These are phyloP conservation scores for Eremobia ochroleuca DNA, from an alignment of 2,888 invertebrate species.

Conservation along the genomic window DNA sequence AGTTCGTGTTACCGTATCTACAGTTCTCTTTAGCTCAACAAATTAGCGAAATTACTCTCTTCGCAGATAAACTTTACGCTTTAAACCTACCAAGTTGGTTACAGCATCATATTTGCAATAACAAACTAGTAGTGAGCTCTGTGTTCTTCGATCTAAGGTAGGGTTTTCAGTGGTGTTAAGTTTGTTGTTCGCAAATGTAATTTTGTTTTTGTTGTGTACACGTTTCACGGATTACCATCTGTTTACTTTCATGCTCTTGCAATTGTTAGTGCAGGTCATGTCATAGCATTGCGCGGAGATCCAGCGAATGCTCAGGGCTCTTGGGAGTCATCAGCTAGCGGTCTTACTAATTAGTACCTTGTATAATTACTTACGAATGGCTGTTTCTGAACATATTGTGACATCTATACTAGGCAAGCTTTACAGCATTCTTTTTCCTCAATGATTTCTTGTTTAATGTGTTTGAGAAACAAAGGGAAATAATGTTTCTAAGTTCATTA, in stretches of 20 bases:
- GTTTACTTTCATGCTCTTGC: conserved; percentile 70
- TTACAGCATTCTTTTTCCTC: background rate
- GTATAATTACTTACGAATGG: conserved; percentile 28
- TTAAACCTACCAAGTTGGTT: conserved; percentile 45
- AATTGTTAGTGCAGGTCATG: conserved; percentile 70
- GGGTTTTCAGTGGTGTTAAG: conserved; percentile 30
- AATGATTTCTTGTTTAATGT: background rate
- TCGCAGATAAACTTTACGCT: conserved; percentile 67
- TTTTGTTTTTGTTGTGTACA: conserved; percentile 59
- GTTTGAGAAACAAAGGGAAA: conserved; percentile 1
- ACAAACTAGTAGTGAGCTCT: conserved; percentile 24
- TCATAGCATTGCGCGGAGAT: conserved; percentile 51
- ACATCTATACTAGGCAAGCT: background rate
- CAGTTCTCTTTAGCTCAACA: conserved; percentile 67
- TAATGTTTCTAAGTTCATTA: background rate
- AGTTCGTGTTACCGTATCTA: conserved; percentile 58
- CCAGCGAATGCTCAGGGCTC: conserved; percentile 6
- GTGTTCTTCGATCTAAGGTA: conserved; percentile 24
- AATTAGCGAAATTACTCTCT: conserved; percentile 73
- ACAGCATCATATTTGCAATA: conserved; percentile 15
- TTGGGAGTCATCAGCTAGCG: conserved; percentile 37
- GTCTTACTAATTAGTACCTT: conserved; percentile 45
- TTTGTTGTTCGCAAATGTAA: conserved; percentile 25
- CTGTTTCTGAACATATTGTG: background rate
- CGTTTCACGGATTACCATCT: conserved; percentile 72